phyloP scores from a whole-genome alignment of 2,797 vertebrate species.

The Tapera naevia region DNA sequence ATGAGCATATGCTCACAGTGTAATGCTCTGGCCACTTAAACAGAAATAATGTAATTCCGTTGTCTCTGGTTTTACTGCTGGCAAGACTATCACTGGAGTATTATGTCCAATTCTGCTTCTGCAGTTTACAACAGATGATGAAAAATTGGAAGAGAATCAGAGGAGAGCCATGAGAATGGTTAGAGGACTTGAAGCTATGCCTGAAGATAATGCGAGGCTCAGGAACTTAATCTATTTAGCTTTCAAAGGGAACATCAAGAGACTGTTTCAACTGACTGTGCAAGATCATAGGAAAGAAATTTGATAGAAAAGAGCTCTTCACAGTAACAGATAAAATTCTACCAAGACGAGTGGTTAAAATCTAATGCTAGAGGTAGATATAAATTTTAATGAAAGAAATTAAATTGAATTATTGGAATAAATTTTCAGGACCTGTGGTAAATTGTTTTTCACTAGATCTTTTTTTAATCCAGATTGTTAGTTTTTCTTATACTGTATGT shows the following conservation, averaged over 20 bases:
- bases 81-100: not conserved
- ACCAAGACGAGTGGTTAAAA: not conserved
- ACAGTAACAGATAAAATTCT: not conserved
- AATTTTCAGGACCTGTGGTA: not conserved
- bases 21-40: not conserved
- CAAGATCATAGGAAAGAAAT: not conserved
- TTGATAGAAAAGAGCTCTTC: not conserved
- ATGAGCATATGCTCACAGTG: not conserved
- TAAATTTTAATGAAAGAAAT: not conserved
- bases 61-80: conserved; percentile 23
- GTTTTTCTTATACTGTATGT: not conserved
- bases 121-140: conserved; percentile 29
- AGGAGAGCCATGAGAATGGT: conserved; percentile 3
- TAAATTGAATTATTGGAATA: not conserved
- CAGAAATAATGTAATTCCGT: not conserved
- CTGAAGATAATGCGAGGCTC: conserved; percentile 12
- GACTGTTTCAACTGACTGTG: not conserved
- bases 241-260: conserved; percentile 29
- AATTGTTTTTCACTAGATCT: not conserved
- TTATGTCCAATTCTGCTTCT: not conserved
- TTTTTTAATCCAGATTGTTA: not conserved
- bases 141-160: conserved; percentile 55
- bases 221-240: conserved; percentile 29
- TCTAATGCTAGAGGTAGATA: not conserved
- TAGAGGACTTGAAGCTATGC: conserved; percentile 21